Conservation (phyloP, 2,888 invertebrate species). For the Pseudococcus jackbeardsleyi region DNA sequence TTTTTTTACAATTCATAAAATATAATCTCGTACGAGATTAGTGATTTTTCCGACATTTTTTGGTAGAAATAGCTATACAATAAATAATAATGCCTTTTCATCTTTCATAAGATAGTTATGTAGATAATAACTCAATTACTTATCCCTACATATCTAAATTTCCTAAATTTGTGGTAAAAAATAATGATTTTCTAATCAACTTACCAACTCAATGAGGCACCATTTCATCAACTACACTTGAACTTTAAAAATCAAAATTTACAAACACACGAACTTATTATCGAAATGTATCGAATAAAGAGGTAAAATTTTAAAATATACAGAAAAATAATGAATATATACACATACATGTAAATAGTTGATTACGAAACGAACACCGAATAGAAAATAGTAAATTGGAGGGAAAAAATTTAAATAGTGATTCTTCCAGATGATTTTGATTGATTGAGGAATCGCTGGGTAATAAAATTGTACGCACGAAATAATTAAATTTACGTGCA, state of each 20-base stretch:
- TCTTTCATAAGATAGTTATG: background rate
- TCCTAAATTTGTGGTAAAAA: background rate
- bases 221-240: background rate
- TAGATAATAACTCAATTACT: background rate
- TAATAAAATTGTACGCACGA: background rate
- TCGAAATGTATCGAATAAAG: conserved; percentile 36
- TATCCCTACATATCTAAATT: background rate
- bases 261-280: conserved; percentile 46
- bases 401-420: background rate
- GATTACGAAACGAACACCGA: background rate
- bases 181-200: background rate
- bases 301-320: conserved; percentile 50
- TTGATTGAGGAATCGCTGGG: background rate
- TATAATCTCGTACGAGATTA: too few relatives aligned
- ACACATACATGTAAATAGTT: conserved; percentile 35
- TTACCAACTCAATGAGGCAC: conserved; percentile 7
- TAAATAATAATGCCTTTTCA: too few relatives aligned
- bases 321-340: conserved; percentile 19
- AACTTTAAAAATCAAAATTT: conserved; percentile 13
- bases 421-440: background rate
- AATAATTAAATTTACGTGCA: conserved; percentile 36
- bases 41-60: too few relatives aligned
- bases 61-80: too few relatives aligned
- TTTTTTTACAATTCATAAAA: too few relatives aligned
- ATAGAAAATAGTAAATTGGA: background rate